These are phyloP conservation scores for Amphimedon queenslandica DNA, from an alignment of 37 sponge, comb jelly and placozoan species.

Conservation along the genomic window DNA sequence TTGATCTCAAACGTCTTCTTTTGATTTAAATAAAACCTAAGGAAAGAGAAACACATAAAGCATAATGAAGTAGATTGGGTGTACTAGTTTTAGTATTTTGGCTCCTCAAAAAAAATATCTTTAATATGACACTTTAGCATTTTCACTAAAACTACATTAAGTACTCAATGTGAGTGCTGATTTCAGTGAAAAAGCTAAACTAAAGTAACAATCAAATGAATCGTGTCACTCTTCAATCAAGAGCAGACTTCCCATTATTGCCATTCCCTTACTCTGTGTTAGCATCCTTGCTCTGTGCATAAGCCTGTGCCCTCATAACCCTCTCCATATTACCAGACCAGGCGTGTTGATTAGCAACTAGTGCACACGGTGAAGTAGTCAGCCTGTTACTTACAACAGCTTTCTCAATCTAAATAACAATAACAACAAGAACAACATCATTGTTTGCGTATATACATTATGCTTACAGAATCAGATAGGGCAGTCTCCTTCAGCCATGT, in stretches of 20 bases:
- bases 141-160: no score
- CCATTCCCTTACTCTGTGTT: conserved; percentile 32
- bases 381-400: conserved; percentile 89
- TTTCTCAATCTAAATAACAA: conserved; percentile 69
- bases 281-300: conserved; percentile 65
- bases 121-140: no score
- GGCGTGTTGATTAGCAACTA: conserved; percentile 92
- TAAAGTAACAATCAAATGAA: not conserved
- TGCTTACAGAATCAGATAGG: conserved; percentile 48
- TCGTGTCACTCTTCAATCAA: not conserved
- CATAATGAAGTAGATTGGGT: no score
- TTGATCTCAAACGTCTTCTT: conserved; percentile 98
- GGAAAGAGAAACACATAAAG: not conserved
- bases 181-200: no score
- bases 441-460: not conserved
- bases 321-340: conserved; percentile 99
- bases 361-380: conserved; percentile 93
- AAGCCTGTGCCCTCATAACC: conserved; percentile 94
- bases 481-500: conserved; percentile 89
- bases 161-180: no score
- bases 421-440: not conserved
- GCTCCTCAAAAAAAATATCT: no score
- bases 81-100: no score
- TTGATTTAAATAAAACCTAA: conserved; percentile 82
- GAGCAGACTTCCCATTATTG: not conserved